These are phyloP conservation scores for Protobothrops flavoviridis DNA, from an alignment of 2,113 vertebrate genomes.

Conservation along the genomic window DNA sequence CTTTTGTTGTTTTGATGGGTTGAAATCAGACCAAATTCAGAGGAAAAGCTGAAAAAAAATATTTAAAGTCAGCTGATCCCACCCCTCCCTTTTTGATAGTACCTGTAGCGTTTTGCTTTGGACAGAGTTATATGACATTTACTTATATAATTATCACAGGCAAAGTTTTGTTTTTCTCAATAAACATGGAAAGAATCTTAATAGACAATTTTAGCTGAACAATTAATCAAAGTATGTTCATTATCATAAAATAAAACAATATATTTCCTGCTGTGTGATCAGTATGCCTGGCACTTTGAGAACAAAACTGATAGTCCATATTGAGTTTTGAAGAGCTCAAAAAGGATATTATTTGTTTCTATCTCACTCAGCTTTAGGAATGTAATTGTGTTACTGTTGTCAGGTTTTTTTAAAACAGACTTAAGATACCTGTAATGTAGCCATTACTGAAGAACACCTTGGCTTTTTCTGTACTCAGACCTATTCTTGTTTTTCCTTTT, in stretches of 20 bases:
- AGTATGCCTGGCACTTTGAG: not conserved
- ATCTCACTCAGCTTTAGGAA: conserved; percentile 6
- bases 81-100: not conserved
- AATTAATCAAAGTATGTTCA: not conserved
- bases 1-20: not conserved
- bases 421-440: not conserved
- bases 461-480: not conserved
- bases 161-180: not conserved
- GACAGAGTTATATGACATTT: not conserved
- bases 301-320: conserved; percentile 6
- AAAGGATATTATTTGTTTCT: not conserved
- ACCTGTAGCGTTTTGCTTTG: not conserved
- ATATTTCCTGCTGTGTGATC: not conserved
- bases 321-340: not conserved
- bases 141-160: not conserved
- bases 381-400: not conserved
- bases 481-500: not conserved
- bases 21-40: not conserved
- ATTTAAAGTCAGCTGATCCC: not conserved
- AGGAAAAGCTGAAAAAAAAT: not conserved
- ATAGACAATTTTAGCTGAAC: not conserved
- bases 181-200: not conserved
- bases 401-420: not conserved
- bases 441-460: not conserved
- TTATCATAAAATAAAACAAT: conserved; percentile 9